Conservation (phyloP, 2,797 vertebrate species). For the Hypotaenidia philippensis region DNA sequence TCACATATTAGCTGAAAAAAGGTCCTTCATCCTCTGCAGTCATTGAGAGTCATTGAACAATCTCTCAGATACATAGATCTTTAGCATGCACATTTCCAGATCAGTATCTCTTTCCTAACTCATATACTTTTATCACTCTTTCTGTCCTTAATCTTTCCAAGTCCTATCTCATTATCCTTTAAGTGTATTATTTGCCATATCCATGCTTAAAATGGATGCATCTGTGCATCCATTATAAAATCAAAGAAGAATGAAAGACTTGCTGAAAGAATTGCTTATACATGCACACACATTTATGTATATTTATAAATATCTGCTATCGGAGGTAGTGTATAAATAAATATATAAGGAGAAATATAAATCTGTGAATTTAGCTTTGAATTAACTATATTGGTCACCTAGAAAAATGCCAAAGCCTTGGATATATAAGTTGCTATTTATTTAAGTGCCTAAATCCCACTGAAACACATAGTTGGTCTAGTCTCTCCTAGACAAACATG, state of each 20-base stretch:
- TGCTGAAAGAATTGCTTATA: not conserved
- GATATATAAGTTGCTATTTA: not conserved
- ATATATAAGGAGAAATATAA: not conserved
- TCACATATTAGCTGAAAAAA: not conserved
- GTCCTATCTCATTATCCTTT: not conserved
- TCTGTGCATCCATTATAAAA: not conserved
- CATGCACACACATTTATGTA: not conserved
- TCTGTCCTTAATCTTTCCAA: not conserved
- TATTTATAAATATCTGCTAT: not conserved
- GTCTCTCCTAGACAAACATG: not conserved
- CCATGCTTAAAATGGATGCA: not conserved
- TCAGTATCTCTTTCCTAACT: not conserved
- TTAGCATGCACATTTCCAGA: not conserved
- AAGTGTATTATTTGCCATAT: not conserved
- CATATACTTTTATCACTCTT: not conserved
- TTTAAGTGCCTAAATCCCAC: constrained; percentile 25
- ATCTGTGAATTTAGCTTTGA: not conserved
- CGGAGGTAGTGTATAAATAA: not conserved
- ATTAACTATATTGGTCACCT: not conserved
- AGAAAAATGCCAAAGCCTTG: not conserved
- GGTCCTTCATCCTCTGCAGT: not conserved
- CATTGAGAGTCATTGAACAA: not conserved
- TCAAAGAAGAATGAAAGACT: not conserved
- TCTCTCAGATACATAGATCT: not conserved
- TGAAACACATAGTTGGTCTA: not conserved